A percentile compares a stretch with the other conserved stretches of the same genome.
These are phyloP conservation scores for Zosterops japonicus DNA, from an alignment of 2,113 vertebrate genomes.

Conservation along the genomic window DNA sequence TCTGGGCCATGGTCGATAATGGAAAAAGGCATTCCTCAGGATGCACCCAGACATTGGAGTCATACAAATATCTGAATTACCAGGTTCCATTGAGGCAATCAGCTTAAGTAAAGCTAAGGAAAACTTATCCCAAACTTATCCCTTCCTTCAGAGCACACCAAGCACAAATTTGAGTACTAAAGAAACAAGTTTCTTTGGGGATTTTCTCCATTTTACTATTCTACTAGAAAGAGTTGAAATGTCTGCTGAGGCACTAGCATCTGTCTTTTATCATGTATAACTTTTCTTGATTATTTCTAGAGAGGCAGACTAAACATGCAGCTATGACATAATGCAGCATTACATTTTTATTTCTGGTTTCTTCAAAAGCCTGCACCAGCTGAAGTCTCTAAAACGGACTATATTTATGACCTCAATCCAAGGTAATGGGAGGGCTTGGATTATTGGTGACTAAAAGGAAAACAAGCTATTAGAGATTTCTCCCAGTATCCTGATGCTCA, in stretches of 20 bases:
- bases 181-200: not conserved
- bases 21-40: not conserved
- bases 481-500: not conserved
- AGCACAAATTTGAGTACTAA: not conserved
- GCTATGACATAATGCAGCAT: conserved; percentile 76
- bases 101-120: not conserved
- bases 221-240: conserved; percentile 63
- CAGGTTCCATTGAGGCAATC: not conserved
- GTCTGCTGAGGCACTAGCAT: conserved; percentile 66
- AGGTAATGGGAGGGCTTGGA: conserved; percentile 2
- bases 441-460: not conserved
- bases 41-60: not conserved
- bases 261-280: conserved; percentile 80
- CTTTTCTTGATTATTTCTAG: conserved; percentile 80
- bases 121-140: not conserved
- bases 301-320: conserved; percentile 77
- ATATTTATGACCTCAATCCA: conserved; percentile 30
- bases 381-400: conserved; percentile 53
- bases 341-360: conserved; percentile 74
- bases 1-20: rapidly evolving
- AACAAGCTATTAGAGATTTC: conserved; percentile 16
- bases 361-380: conserved; percentile 49
- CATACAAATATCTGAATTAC: not conserved
- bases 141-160: not conserved
- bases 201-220: conserved; percentile 34